These are phyloP conservation scores for Nesidiocoris tenuis DNA, from an alignment of 2,888 invertebrate species.

Conservation along the genomic window DNA sequence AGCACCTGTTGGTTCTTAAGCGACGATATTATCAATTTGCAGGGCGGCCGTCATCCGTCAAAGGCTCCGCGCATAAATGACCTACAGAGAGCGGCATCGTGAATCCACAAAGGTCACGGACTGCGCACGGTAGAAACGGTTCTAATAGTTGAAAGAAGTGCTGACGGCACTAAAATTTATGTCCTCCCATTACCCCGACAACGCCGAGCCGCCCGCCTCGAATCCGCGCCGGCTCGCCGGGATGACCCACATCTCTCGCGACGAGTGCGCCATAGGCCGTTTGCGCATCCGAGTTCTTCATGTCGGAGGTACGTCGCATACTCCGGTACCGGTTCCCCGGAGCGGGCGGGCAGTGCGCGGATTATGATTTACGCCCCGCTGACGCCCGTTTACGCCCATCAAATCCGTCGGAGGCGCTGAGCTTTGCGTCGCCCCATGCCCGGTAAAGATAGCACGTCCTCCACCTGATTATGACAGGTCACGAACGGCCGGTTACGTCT, in stretches of 20 bases:
- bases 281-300: background rate
- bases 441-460: conserved; percentile 7
- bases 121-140: background rate
- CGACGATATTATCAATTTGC: background rate
- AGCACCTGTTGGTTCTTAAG: too few relatives aligned
- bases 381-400: background rate
- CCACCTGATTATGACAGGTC: conserved; percentile 27
- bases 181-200: background rate
- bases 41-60: background rate
- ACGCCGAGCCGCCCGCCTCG: background rate
- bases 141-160: background rate
- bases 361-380: conserved; percentile 18
- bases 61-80: background rate
- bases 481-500: conserved; percentile 22
- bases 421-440: background rate
- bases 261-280: background rate
- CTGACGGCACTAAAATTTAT: conserved; percentile 15
- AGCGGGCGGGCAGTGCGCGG: background rate
- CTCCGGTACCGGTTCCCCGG: background rate
- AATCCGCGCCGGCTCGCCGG: background rate
- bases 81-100: background rate
- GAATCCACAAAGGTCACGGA: background rate
- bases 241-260: conserved; percentile 10
- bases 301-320: background rate
- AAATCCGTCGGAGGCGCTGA: background rate